A percentile compares a stretch with the other conserved stretches of the same genome.
Conservation (phyloP, 2,113 vertebrate species). For the Todiramphus saurophagus region DNA sequence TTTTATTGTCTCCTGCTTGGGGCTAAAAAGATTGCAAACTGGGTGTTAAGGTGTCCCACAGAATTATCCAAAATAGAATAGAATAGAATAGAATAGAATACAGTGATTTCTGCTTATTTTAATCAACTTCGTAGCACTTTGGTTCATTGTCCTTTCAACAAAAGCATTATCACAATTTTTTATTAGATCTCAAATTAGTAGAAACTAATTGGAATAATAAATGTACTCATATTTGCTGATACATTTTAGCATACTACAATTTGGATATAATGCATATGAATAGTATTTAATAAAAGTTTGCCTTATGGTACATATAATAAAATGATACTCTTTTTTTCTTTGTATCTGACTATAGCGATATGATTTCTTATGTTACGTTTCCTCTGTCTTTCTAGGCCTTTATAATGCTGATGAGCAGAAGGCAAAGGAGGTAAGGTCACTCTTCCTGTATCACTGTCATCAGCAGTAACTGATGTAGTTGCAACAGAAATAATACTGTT, state of each 20-base stretch:
- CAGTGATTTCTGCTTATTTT: not conserved
- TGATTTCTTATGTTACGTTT: not conserved
- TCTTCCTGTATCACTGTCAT: not conserved
- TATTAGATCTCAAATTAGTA: slow-evolving; percentile 32
- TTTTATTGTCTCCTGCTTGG: slow-evolving; percentile 41
- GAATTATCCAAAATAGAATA: not conserved
- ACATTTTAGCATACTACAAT: not conserved
- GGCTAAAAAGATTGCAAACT: slow-evolving; percentile 24
- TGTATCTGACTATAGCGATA: not conserved
- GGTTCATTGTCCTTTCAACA: slow-evolving; percentile 28
- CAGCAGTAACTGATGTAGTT: not conserved
- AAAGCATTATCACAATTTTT: slow-evolving; percentile 13
- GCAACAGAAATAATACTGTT: not conserved
- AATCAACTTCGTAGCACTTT: not conserved
- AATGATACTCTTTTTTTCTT: not conserved
- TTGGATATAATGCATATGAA: not conserved
- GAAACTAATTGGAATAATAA: slow-evolving; percentile 25
- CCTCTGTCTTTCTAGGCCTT: not conserved
- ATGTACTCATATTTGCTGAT: not conserved
- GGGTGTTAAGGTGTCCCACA: slow-evolving; percentile 25
- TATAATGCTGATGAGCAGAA: slow-evolving; percentile 11
- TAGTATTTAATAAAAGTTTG: not conserved
- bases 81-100: not conserved
- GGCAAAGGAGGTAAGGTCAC: slow-evolving; percentile 12
- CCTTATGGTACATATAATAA: not conserved